Evolutionary conservation across 2,888 invertebrate species (phyloP), one percentile per base, ranked within the genome.

Genomic region (Hydroisotoma schaefferi): DNA sequence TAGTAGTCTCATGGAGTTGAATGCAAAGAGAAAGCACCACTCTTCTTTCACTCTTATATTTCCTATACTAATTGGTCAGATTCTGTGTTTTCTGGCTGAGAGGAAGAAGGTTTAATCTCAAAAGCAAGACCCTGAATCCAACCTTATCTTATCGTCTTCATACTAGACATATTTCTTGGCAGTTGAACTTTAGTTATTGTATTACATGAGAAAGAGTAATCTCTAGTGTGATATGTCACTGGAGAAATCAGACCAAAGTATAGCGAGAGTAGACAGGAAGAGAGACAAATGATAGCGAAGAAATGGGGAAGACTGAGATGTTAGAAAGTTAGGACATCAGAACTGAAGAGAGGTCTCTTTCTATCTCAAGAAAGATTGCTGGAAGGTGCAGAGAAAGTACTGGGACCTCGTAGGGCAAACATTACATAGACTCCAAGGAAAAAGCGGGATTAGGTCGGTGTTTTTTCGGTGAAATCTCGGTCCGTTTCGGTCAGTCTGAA

Each of bases 271-370:
- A 10, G 47, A 47, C 20, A 44, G 20, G 18, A n/a, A 6, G 27
- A 43, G 25, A 40, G 53, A 53, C 40, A 53, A 43, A 53, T 59
- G 54, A 37, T 2, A 23, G 10, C 20, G 18, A 28, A 51, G 43
- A 58, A 59, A 55, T 59, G 59, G 61, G 61, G 61, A 56, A 58
- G 63, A 63, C 52, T 66, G 61, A 63, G 61, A 63, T 61, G 59
- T 53, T 29, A 60, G 53, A 46, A 33, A 25, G 27, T 10, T 12
- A 8, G 29, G 29, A 18, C 25, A 23, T 43, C 53, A 3, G 46
- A 10, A 18, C 20, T 40, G 5, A 40, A 20, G 15, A 15, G 15
- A 27, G 49, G 49, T 27, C 26, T 49, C 28, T 49, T 49, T n/a
- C n/a, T 22, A 28, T 28, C 33, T 15, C 28, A 29, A 52, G 51